These are phyloP conservation scores for Varecia variegata DNA, from an alignment of 2,797 vertebrate genomes.

Conservation along the genomic window DNA sequence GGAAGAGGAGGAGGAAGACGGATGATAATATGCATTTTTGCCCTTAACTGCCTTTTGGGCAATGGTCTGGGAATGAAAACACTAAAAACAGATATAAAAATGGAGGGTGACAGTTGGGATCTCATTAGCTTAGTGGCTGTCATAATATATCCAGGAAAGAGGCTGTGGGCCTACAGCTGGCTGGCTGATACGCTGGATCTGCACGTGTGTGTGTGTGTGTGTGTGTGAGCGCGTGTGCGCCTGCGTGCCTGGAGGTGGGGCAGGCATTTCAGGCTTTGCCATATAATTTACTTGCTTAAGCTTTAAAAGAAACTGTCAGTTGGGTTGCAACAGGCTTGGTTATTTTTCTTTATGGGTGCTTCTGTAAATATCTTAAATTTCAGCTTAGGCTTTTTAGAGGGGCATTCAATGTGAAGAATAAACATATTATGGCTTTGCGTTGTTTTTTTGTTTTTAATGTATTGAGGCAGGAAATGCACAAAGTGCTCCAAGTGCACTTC, in stretches of 20 bases:
- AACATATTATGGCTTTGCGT: not conserved
- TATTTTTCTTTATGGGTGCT: slow-evolving; percentile 25
- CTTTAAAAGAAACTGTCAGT: slow-evolving; percentile 40
- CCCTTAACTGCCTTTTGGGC: not conserved
- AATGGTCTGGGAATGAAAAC: slow-evolving; percentile 50
- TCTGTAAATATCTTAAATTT: slow-evolving; percentile 56
- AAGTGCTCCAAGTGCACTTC: not conserved
- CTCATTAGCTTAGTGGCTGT: slow-evolving; percentile 55
- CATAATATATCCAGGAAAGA: slow-evolving; percentile 47
- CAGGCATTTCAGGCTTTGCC: slow-evolving; percentile 38
- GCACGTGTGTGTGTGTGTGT: not conserved
- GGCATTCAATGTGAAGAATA: slow-evolving; percentile 37
- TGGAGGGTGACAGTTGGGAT: slow-evolving; percentile 14
- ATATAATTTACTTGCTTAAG: slow-evolving; percentile 45
- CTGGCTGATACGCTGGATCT: slow-evolving; percentile 1
- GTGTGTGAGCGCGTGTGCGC: accelerated
- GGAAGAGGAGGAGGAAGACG: not conserved
- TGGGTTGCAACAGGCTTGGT: not conserved
- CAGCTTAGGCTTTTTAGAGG: not conserved
- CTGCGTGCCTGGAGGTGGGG: not conserved
- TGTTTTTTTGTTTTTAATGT: no score
- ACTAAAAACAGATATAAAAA: slow-evolving; percentile 53
- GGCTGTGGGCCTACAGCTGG: not conserved
- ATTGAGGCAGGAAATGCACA: not conserved
- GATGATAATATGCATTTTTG: slow-evolving; percentile 14